A percentile compares a stretch with the other conserved stretches of the same genome.
phyloP scores from a whole-genome alignment of 1,140 invertebrate species.

The Tetragnatha versicolor region DNA sequence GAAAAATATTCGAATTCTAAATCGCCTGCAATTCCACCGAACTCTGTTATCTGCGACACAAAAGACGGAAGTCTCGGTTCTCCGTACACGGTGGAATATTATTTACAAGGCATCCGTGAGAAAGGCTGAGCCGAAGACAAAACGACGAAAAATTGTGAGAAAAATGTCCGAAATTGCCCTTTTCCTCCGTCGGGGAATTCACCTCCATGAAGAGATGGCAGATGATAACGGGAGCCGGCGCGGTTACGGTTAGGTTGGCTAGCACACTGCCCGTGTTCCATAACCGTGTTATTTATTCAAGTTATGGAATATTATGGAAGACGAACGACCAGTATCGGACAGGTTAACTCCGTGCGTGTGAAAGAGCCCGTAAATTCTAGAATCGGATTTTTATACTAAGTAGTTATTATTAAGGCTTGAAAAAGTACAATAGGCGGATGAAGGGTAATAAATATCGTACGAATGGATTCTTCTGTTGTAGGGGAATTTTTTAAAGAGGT shows the following conservation, averaged over 20 bases:
- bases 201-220: constrained; percentile 3
- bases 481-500: constrained; percentile 19
- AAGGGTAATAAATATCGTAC: constrained; percentile 16
- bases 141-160: constrained; percentile 46
- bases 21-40: no score
- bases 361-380: constrained; percentile 36
- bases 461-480: constrained; percentile 1
- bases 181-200: constrained; percentile 32
- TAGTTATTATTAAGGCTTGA: constrained; percentile 26
- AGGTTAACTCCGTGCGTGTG: constrained; percentile 31
- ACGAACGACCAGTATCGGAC: constrained; percentile 19
- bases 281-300: constrained; percentile 33
- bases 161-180: constrained; percentile 26
- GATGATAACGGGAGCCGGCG: not conserved
- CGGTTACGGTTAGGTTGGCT: constrained; percentile 45
- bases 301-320: not conserved
- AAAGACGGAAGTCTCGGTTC: constrained; percentile 50
- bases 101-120: constrained; percentile 42
- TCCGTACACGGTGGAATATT: not conserved
- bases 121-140: not conserved
- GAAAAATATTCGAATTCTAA: no score
- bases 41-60: no score
- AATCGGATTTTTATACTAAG: constrained; percentile 48
- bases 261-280: constrained; percentile 27
- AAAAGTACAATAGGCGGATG: constrained; percentile 26